Conservation (phyloP, 2,888 invertebrate species). For the Drosophila cognata region DNA sequence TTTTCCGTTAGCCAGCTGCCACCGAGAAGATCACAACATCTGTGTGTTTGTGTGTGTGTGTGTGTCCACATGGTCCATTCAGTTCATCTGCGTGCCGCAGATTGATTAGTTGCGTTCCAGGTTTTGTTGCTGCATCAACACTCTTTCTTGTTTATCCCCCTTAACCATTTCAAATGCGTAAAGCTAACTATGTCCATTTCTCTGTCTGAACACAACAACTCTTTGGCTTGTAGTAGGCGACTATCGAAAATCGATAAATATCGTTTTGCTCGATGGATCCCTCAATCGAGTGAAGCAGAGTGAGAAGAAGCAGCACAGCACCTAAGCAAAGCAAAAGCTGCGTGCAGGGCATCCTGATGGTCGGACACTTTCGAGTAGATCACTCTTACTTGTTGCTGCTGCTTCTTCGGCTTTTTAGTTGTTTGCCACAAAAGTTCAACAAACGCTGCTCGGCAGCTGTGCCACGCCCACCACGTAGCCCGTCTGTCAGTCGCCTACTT, state of each 20-base stretch:
- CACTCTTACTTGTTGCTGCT: slow-evolving; percentile 10
- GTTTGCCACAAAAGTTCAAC: slow-evolving; percentile 60
- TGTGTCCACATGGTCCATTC: slow-evolving; percentile 41
- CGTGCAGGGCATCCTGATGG: background rate
- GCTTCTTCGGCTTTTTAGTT: slow-evolving; percentile 17
- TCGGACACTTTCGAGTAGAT: background rate
- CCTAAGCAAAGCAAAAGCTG: background rate
- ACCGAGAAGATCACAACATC: slow-evolving; percentile 21
- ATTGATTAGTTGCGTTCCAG: slow-evolving; percentile 75
- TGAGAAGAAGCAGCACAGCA: background rate
- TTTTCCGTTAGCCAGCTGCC: slow-evolving; percentile 48
- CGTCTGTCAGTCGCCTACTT: slow-evolving; percentile 50
- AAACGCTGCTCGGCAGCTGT: slow-evolving; percentile 48
- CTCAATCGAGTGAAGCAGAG: background rate
- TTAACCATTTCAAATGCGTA: background rate
- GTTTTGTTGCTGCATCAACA: slow-evolving; percentile 47
- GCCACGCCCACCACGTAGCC: slow-evolving; percentile 44
- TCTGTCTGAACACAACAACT: background rate
- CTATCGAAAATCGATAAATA: slow-evolving; percentile 1
- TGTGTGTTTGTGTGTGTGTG: slow-evolving; percentile 17
- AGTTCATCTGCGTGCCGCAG: slow-evolving; percentile 40
- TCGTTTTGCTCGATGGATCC: background rate
- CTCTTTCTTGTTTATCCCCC: slow-evolving; percentile 12
- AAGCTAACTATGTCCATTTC: background rate
- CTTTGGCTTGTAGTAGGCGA: background rate